phyloP scores from a whole-genome alignment of 2,113 vertebrate species.

The Mesitornis unicolor region DNA sequence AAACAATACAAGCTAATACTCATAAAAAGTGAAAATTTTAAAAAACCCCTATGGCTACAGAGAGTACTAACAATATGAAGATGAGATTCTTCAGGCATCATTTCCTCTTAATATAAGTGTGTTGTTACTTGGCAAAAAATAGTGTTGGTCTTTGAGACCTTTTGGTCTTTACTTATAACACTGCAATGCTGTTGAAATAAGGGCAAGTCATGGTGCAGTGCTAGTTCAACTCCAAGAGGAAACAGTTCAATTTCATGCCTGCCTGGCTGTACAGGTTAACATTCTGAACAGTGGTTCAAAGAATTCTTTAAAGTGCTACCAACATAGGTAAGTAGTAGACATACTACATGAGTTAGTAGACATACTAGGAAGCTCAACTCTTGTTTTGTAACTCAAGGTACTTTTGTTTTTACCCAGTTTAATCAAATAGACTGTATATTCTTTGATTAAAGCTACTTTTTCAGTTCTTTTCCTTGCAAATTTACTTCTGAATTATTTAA shows the following conservation, averaged over 20 bases:
- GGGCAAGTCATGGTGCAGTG: background rate
- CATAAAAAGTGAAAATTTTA: background rate
- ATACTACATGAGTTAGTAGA: background rate
- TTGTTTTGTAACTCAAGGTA: background rate
- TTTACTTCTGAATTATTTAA: background rate
- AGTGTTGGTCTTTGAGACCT: background rate
- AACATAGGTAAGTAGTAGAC: background rate
- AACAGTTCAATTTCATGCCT: background rate
- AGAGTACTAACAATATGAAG: background rate
- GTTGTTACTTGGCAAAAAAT: background rate
- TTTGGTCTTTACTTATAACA: background rate
- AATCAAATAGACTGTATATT: background rate
- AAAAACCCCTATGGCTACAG: background rate
- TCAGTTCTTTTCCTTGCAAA: background rate
- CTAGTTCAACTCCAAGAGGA: background rate
- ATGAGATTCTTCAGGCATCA: background rate
- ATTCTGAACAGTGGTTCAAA: background rate
- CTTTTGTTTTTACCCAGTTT: background rate
- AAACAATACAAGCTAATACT: background rate
- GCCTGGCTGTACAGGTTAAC: background rate
- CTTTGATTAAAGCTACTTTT: background rate
- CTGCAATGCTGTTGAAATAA: background rate
- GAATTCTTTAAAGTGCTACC: background rate
- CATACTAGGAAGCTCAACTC: background rate
- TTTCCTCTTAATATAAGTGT: background rate